Evolutionary conservation across 1,140 invertebrate genomes (phyloP).

Genomic region (Drosophila sulfurigaster): DNA sequence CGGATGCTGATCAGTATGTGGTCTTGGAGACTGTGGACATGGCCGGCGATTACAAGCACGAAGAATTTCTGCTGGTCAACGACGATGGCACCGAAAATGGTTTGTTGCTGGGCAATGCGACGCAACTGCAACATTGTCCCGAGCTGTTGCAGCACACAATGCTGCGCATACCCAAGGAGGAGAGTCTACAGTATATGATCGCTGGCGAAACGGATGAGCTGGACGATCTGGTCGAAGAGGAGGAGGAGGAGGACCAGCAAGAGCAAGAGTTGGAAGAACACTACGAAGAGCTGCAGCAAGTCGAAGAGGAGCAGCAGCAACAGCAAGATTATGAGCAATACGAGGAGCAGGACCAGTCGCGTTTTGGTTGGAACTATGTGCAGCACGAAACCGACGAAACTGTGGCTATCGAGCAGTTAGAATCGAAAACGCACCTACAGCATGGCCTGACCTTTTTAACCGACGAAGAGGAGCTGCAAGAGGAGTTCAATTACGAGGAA

Average conservation of each 20-base stretch:
- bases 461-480: no score
- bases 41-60: slow-evolving; percentile 47
- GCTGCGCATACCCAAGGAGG: slow-evolving; percentile 31
- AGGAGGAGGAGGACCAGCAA: slow-evolving; percentile 1
- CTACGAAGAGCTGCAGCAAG: slow-evolving; percentile 5
- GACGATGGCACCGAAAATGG: slow-evolving; percentile 56
- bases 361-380: slow-evolving; percentile 3
- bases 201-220: slow-evolving; percentile 53
- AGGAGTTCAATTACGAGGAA: slow-evolving; percentile 4
- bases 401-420: slow-evolving; percentile 16
- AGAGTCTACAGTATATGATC: slow-evolving; percentile 40
- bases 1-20: slow-evolving; percentile 50
- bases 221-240: slow-evolving; percentile 59
- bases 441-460: not conserved
- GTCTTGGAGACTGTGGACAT: slow-evolving; percentile 51
- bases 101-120: slow-evolving; percentile 42
- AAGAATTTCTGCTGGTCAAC: slow-evolving; percentile 66
- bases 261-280: slow-evolving; percentile 23
- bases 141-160: slow-evolving; percentile 37
- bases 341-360: not conserved
- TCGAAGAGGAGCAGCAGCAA: slow-evolving; percentile 1
- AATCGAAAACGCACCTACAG: not conserved
- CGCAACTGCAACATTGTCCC: slow-evolving; percentile 40
- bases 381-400: slow-evolving; percentile 13
- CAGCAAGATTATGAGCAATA: slow-evolving; percentile 32